phyloP scores from a whole-genome alignment of 2,113 vertebrate genomes.

The Canis aureus region DNA sequence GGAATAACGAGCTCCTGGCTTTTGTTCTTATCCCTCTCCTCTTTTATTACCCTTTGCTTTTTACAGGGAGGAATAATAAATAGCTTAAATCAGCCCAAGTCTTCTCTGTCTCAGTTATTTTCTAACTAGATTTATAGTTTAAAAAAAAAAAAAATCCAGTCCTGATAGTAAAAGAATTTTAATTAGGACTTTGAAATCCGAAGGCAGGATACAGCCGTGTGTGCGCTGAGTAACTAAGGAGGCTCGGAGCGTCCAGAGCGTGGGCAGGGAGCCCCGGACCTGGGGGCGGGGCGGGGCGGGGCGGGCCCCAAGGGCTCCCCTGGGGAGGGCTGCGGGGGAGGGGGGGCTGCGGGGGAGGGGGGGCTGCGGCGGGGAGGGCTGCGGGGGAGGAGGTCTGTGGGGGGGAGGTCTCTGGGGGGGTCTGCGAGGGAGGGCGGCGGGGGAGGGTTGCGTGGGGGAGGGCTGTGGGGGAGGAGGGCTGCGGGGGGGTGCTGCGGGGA shows the following conservation, averaged over 20 bases:
- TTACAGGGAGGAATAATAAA: neutral
- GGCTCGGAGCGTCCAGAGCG: too few relatives aligned
- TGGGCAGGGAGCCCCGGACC: neutral
- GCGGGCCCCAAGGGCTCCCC: rapidly evolving
- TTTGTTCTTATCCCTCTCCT: neutral
- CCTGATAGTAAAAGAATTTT: neutral
- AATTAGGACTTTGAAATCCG: neutral
- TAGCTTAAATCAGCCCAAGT: neutral
- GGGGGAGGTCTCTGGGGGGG: too few relatives aligned
- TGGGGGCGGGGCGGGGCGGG: neutral
- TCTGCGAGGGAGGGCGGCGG: too few relatives aligned
- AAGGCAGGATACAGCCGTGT: neutral
- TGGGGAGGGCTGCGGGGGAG: neutral
- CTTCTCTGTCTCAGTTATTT: neutral
- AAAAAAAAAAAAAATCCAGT: neutral
- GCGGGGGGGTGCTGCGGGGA: too few relatives aligned
- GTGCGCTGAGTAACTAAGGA: neutral
- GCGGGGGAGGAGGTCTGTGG: too few relatives aligned
- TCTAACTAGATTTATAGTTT: neutral
- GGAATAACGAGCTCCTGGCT: neutral
- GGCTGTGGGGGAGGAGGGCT: too few relatives aligned
- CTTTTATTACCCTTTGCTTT: neutral
- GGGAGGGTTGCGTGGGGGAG: too few relatives aligned
- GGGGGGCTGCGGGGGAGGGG: too few relatives aligned
- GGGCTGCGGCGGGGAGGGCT: too few relatives aligned